Conservation (phyloP, 2,797 vertebrate species). For the Esox lucius region DNA sequence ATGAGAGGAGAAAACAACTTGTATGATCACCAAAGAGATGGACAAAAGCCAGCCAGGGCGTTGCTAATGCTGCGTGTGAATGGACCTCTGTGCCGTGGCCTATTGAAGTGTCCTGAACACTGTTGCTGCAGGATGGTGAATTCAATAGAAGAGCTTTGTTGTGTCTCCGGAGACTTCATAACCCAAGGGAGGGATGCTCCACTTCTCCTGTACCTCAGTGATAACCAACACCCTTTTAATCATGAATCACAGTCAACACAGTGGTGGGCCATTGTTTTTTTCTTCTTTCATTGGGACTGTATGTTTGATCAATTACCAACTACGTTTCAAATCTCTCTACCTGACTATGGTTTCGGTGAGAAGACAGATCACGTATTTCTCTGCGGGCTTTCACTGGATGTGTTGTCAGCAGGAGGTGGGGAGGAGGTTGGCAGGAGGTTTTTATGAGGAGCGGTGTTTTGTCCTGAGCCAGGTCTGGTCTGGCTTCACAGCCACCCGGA, state of each 20-base stretch:
- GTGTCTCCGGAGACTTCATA: no score
- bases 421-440: background rate
- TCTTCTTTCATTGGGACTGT: no score
- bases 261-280: no score
- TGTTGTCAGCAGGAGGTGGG: no score
- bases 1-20: conserved; percentile 28
- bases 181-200: no score
- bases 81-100: background rate
- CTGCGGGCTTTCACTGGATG: no score
- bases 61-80: conserved; percentile 30
- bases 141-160: conserved; percentile 19
- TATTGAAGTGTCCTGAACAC: background rate
- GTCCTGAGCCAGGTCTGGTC: conserved; percentile 1
- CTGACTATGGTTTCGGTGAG: no score
- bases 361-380: no score
- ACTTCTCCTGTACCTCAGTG: conserved; percentile 28
- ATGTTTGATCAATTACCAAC: no score
- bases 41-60: conserved; percentile 37
- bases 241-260: no score
- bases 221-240: no score
- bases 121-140: conserved; percentile 14
- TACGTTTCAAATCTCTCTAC: no score
- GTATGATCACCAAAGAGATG: conserved; percentile 45
- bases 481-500: background rate
- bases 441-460: background rate